These are phyloP conservation scores for Aspidoscelis tigris DNA, from an alignment of 2,113 vertebrate genomes.

Conservation along the genomic window DNA sequence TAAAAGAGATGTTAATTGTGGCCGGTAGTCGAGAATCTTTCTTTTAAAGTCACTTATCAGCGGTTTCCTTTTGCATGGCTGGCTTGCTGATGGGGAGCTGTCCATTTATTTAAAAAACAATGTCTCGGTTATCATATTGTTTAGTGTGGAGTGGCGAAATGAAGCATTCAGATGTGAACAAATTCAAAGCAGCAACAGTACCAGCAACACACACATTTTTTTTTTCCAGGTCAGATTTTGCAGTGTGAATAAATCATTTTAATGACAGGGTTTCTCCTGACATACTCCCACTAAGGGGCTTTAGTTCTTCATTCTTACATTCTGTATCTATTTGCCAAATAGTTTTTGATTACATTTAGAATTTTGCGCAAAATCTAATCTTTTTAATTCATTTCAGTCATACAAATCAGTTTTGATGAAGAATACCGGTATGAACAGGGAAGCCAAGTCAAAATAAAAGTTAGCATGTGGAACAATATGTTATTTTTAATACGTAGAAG, in stretches of 20 bases:
- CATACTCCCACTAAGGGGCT: neutral
- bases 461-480: neutral
- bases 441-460: neutral
- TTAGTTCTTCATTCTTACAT: neutral
- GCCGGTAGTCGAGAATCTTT: conserved; percentile 65
- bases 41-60: conserved; percentile 71
- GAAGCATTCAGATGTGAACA: conserved; percentile 24
- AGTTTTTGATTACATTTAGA: conserved; percentile 6
- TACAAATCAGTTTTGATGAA: neutral
- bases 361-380: conserved; percentile 1
- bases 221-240: conserved; percentile 3
- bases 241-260: conserved; percentile 6
- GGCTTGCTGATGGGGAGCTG: conserved; percentile 64
- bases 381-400: neutral
- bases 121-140: conserved; percentile 60
- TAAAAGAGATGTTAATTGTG: conserved; percentile 64
- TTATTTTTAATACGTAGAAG: conserved; percentile 1
- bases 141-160: conserved; percentile 59
- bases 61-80: conserved; percentile 66
- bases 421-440: neutral
- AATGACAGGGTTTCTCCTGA: neutral
- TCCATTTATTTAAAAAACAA: conserved; percentile 76
- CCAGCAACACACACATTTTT: conserved; percentile 17
- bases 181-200: conserved; percentile 22
- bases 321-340: neutral